Conservation (phyloP, 2,888 invertebrate genomes). For the Hyposoter dolosus region DNA sequence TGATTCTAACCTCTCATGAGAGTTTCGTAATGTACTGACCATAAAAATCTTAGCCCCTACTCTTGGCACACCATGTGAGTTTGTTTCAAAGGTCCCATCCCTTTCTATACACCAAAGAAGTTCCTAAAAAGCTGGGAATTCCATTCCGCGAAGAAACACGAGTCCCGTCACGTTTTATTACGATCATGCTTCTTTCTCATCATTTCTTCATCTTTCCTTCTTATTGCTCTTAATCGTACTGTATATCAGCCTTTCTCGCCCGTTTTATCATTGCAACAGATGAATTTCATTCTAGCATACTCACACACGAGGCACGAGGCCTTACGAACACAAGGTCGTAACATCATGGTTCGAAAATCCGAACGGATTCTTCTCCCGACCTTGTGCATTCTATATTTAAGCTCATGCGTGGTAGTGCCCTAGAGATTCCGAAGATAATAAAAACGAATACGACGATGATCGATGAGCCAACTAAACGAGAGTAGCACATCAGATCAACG, state of each 20-base stretch:
- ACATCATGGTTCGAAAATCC: background rate
- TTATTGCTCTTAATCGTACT: slow-evolving; percentile 30
- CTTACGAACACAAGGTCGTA: background rate
- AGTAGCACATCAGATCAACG: slow-evolving; percentile 25
- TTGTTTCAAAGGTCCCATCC: background rate
- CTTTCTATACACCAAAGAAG: slow-evolving; percentile 18
- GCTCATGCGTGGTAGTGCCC: background rate
- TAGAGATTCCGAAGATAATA: background rate
- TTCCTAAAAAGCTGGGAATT: background rate
- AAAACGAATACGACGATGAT: slow-evolving; percentile 63
- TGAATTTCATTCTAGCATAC: slow-evolving; percentile 53
- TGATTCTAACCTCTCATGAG: background rate
- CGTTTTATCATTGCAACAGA: slow-evolving; percentile 48
- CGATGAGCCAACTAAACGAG: slow-evolving; percentile 59
- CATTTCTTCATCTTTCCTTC: slow-evolving; percentile 24
- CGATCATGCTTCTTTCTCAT: slow-evolving; percentile 23
- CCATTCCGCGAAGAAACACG: slow-evolving; percentile 11
- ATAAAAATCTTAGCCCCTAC: background rate
- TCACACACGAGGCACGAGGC: background rate
- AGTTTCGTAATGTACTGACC: background rate
- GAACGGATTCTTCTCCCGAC: background rate
- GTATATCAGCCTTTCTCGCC: slow-evolving; percentile 13
- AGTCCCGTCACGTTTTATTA: slow-evolving; percentile 54
- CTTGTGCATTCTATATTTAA: background rate
- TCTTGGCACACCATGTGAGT: background rate